Conservation (phyloP, 2,888 invertebrate genomes). For the Cephus spinipes region DNA sequence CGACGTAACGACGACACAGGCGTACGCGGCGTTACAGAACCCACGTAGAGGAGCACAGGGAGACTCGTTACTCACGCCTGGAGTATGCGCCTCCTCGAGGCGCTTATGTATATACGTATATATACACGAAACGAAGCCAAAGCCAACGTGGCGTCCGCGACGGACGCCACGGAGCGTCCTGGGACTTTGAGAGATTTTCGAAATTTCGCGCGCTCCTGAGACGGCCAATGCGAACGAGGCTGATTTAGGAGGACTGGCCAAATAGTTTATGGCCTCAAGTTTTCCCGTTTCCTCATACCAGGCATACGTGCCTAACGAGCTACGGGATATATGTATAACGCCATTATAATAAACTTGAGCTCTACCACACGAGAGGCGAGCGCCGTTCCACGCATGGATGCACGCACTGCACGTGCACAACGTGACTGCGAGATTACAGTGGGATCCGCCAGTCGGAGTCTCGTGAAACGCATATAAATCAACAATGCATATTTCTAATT, state of each 20-base stretch:
- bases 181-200: not conserved
- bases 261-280: constrained; percentile 19
- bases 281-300: constrained; percentile 36
- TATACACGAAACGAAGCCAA: not conserved
- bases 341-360: constrained; percentile 39
- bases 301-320: constrained; percentile 39
- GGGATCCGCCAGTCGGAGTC: not conserved
- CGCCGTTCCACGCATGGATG: constrained; percentile 22
- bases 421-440: constrained; percentile 11
- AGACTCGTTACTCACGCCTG: no score
- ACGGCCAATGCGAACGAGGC: not conserved
- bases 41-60: no score
- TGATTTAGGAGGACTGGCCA: constrained; percentile 1
- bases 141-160: not conserved
- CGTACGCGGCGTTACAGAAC: no score
- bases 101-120: not conserved
- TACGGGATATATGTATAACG: constrained; percentile 34
- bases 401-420: constrained; percentile 17
- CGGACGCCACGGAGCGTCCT: not conserved
- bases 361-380: constrained; percentile 18
- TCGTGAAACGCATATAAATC: constrained; percentile 1
- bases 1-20: no score
- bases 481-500: constrained; percentile 6
- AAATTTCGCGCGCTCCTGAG: not conserved
- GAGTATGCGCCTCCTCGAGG: no score